Percentiles rank a stretch among this genome's conserved stretches.
phyloP scores from a whole-genome alignment of 64 coral and sea anemone genomes.

The Stylophora pistillata region DNA sequence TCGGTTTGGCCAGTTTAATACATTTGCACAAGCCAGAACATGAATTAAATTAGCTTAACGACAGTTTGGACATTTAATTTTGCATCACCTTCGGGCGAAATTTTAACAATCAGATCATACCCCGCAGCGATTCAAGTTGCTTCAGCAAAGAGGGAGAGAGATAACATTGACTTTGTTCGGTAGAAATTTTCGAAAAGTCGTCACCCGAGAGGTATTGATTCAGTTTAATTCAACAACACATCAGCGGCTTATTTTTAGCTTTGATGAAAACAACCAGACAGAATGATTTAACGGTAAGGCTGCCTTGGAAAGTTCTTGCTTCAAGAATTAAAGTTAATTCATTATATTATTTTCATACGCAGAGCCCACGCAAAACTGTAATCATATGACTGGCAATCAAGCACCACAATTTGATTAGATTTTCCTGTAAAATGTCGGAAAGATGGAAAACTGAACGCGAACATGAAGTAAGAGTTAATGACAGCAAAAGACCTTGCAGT shows the following conservation, averaged over 20 bases:
- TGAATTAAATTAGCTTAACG: not conserved
- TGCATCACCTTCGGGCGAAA: not conserved
- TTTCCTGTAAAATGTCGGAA: constrained; percentile 31
- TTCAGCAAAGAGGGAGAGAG: no score
- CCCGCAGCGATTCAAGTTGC: no score
- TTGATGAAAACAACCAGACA: no score
- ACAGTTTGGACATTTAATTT: not conserved
- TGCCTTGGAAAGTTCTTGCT: not conserved
- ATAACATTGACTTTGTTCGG: no score
- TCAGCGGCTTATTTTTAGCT: not conserved
- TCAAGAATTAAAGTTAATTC: not conserved
- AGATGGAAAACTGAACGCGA: not conserved
- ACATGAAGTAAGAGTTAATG: constrained; percentile 15
- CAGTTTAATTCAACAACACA: no score
- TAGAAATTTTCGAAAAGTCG: no score
- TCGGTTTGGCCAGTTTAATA: no score
- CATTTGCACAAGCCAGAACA: not conserved
- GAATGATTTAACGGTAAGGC: no score
- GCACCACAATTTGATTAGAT: not conserved
- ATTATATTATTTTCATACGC: not conserved
- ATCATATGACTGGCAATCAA: not conserved
- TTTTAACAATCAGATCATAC: no score
- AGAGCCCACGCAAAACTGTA: not conserved
- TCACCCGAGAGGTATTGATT: no score
- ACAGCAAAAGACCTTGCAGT: not conserved